Evolutionary conservation across 2,888 invertebrate genomes (phyloP), one percentile per base, ranked within the genome.

Genomic region (Papilio elwesi): DNA sequence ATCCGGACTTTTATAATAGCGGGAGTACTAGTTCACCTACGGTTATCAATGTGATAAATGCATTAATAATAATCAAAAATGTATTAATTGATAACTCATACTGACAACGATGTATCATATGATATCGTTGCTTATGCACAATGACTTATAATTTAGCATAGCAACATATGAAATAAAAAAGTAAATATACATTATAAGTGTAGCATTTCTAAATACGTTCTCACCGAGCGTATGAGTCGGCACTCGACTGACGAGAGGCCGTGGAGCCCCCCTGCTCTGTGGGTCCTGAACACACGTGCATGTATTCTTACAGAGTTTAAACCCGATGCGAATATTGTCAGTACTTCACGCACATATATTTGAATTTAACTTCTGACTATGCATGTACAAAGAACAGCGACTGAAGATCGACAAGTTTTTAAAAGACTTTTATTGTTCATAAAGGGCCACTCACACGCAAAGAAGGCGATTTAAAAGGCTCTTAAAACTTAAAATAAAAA

Each of bases 181-280:
- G 9, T 43, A 57, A 57, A 38, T 49, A 49, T 10, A 12, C 7
- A 6, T n/a, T 15, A 15, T 47, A 62, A 13, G 7, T 15, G 52
- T 7, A 16, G 53, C 52, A 62, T 68, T 26, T 62, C 53, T 52
- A 63, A 52, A 71, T 67, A 71, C 26, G 43, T 70, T 47, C 47
- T 48, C 36, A 49, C 38, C 15, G 10, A 57, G 53, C 52, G 52
- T 67, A 71, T 38, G 55, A 66, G 59, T 52, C 52, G 49, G 65
- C 74, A 70, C 75, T 75, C 75, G 67, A n/a, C n/a, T 52, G 62
- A 63, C 62, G 52, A 71, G 71, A 68, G 67, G 59, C 11, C 36
- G 38, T 57, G 57, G 55, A 70, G 70, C 62, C 48, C 67, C 53
- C 15, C 15, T 49, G 57, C 26, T 52, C 47, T 26, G 49, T 51